Percentiles rank a stretch among this genome's conserved stretches.
phyloP scores from a whole-genome alignment of 2,888 invertebrate species.

The Amphimallon solstitiale region DNA sequence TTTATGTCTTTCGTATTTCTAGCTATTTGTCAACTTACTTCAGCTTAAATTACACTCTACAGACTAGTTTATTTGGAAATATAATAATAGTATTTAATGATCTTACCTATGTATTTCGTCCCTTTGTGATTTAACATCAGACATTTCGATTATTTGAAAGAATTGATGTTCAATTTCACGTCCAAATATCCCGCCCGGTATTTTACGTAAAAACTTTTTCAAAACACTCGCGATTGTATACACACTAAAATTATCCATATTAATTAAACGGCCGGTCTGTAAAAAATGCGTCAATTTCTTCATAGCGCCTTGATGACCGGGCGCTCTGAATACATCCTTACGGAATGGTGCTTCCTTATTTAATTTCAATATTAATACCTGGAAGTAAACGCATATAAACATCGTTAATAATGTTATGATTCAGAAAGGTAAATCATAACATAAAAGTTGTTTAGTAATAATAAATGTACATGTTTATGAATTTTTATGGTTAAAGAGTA shows the following conservation, averaged over 20 bases:
- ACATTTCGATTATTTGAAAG: slow-evolving; percentile 87
- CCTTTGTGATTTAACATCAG: slow-evolving; percentile 84
- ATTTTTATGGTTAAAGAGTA: not conserved
- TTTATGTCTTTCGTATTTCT: too few species aligned
- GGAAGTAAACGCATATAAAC: slow-evolving; percentile 49
- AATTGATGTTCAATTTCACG: slow-evolving; percentile 89
- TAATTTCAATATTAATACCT: slow-evolving; percentile 90
- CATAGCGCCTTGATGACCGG: slow-evolving; percentile 95
- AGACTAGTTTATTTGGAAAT: not conserved
- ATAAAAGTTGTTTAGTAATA: slow-evolving; percentile 3
- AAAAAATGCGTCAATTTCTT: slow-evolving; percentile 92
- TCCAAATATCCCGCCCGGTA: slow-evolving; percentile 97
- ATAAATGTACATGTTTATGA: not conserved
- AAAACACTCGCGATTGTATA: slow-evolving; percentile 98
- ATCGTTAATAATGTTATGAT: too few species aligned
- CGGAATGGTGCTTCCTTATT: slow-evolving; percentile 95
- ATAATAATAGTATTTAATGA: not conserved
- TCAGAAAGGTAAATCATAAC: not conserved
- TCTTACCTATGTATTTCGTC: slow-evolving; percentile 91
- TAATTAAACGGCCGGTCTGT: slow-evolving; percentile 88
- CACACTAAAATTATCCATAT: slow-evolving; percentile 94
- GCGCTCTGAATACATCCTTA: slow-evolving; percentile 94
- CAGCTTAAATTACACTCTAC: too few species aligned
- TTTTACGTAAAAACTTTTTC: slow-evolving; percentile 96
- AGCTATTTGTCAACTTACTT: too few species aligned